Base-by-base conservation (phyloP, 2,888 invertebrate genomes). In the Carcina quercana region DNA sequence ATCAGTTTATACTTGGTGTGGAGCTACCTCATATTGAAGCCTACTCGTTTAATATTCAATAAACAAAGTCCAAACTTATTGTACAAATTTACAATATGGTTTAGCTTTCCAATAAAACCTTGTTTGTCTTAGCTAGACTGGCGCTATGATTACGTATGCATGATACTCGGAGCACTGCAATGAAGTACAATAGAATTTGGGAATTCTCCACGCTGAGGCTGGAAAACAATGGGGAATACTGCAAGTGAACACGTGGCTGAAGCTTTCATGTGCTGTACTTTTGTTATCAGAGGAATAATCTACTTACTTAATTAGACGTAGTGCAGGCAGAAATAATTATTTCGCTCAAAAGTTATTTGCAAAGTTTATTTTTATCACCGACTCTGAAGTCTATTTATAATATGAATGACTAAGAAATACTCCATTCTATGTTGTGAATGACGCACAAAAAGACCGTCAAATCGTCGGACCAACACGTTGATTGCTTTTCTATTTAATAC, bases 151-250 rank as follows among this genome's bases (percentile, higher is more conserved):
- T 65, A 70, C 54, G 50, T 64, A 71, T 75, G 65, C 63, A 66
- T 60, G 60, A 53, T 47, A 40, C 47, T 50, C 50, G 47, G 50
- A 39, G 45, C 32, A 37, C 35, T 35, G 37, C 45, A 36, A 8
- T 36, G 14, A 5, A 26, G 35, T 35, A 67, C 70, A 74, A 73
- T 72, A 55, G 67, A 70, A 68, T 73, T 76, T 67, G 54, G 64
- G 55, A 61, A 63, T 65, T 63, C 59, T 36, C 48, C 37, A 38
- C 45, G 49, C 50, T 49, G 45, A 47, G 44, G 47, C 45, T 45
- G 45, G 64, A 57, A 65, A 69, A 78, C 75, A 76, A 78, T 69
- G 42, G 70, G 42, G 43, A 38, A 37, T 44, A 38, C 36, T 38
- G 37, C 34, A 25, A 26, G 28, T 28, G 30, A 27, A 22, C 35